These are phyloP conservation scores for Petromus typicus DNA, from an alignment of 2,113 vertebrate genomes.

Conservation along the genomic window DNA sequence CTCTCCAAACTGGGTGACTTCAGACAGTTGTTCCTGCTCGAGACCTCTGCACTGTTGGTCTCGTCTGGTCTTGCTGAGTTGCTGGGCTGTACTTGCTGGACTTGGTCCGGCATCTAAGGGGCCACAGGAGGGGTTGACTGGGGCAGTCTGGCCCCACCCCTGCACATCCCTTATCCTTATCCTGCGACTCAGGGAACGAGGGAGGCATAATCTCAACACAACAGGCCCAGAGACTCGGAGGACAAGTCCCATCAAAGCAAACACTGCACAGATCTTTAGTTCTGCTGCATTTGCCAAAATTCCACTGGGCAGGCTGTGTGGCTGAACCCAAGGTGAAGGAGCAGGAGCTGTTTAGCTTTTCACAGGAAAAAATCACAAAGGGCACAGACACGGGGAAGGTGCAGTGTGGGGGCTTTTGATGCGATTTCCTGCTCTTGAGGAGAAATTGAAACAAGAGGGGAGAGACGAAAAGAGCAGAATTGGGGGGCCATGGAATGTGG, in stretches of 20 bases:
- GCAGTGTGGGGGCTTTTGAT: neutral
- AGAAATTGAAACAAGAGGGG: neutral
- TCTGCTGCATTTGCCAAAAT: accelerated
- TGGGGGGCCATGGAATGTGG: neutral
- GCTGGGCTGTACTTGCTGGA: neutral
- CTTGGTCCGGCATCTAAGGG: accelerated
- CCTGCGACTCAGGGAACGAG: neutral
- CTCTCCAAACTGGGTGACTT: neutral
- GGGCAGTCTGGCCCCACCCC: neutral
- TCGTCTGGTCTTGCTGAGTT: neutral
- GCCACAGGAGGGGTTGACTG: neutral
- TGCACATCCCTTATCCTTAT: neutral
- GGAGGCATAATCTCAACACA: neutral
- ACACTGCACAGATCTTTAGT: neutral
- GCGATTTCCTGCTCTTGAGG: neutral
- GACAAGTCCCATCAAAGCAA: neutral
- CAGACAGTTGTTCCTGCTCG: neutral
- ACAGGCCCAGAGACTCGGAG: neutral
- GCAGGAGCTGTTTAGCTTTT: neutral
- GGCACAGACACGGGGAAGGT: neutral
- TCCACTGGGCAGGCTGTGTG: neutral
- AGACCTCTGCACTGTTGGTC: neutral
- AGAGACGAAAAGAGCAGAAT: neutral
- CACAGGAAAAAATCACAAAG: neutral
- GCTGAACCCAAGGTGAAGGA: neutral